Conservation (phyloP, 2,888 invertebrate species). For the Pycnomerus fuliginosus region DNA sequence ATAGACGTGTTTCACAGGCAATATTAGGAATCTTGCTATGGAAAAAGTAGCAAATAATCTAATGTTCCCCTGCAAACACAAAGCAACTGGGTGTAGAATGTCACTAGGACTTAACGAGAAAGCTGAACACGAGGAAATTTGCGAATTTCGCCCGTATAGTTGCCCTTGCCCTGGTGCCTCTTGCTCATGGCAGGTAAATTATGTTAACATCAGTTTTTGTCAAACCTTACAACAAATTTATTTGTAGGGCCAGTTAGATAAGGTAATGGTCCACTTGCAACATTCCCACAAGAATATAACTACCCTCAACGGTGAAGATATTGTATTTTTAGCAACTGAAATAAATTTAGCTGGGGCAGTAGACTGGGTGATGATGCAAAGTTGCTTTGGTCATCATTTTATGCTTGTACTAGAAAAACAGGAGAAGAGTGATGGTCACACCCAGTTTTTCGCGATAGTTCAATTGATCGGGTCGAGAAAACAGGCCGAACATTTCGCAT, state of each 20-base stretch:
- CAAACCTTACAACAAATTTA: constrained; percentile 1
- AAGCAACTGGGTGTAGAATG: constrained; percentile 89
- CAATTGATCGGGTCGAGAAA: constrained; percentile 98
- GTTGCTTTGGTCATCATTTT: constrained; percentile 98
- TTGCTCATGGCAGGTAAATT: constrained; percentile 87
- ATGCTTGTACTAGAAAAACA: constrained; percentile 99
- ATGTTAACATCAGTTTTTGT: not conserved
- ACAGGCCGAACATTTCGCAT: constrained; percentile 98
- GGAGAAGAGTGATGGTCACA: constrained; percentile 95
- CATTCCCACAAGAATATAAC: constrained; percentile 98
- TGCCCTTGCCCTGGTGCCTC: constrained; percentile 99
- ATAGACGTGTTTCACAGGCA: constrained; percentile 57
- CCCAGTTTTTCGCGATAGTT: constrained; percentile 97
- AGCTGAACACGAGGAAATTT: constrained; percentile 96
- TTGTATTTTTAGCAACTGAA: constrained; percentile 98
- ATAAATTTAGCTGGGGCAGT: constrained; percentile 99
- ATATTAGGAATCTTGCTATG: constrained; percentile 98
- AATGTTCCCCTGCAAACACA: constrained; percentile 98
- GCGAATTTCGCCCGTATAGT: constrained; percentile 97
- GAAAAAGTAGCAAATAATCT: constrained; percentile 99
- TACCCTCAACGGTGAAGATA: constrained; percentile 97
- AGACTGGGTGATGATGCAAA: constrained; percentile 99
- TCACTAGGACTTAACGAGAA: constrained; percentile 96
- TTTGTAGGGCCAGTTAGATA: constrained; percentile 79
- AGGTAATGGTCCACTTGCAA: constrained; percentile 98